Base-by-base conservation (phyloP, 37 sponge, comb jelly and placozoan genomes). In the Halichondria panicea region DNA sequence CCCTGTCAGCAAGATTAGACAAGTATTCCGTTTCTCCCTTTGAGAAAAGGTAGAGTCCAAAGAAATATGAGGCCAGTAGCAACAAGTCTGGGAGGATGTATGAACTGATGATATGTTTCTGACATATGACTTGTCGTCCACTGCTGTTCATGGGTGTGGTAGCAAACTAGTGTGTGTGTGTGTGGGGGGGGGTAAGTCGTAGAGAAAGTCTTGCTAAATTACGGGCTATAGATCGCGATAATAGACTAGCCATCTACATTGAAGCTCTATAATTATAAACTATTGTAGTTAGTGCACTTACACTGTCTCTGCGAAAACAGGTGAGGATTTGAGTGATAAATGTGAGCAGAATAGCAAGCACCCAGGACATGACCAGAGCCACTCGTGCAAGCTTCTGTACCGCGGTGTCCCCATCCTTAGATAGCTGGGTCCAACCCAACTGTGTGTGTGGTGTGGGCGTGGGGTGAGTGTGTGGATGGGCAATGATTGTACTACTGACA, bases 31-130 rank as follows among this genome's bases (percentile, higher is more conserved):
- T 74, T 31, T 82, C 89, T 25, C 59, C 62, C 3, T 60, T 33
- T 25, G 83, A 81, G 74, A 88, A 88, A 33, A 88, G 68, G 62
- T 82, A 78, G 36, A 88, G 27, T 2, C 89, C 89, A 72, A 82
- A 88, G 42, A 60, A 37, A 43, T 88, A 88, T 52, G 89, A 71
- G 57, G 46, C 45, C 12, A 82, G 33, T 31, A 88, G 78, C 27
- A 88, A 68, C 21, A 77, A 19, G 61, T 78, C 89, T 0, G 63
- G 70, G 18, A 88, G 40, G 27, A 78, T 53, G 43, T 43, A 70
- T 28, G 48, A n/a, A 43, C 71, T 88, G 61, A 78, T 46, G 41
- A 88, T 25, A 38, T 82, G 71, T 0, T 65, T n/a, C 7, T 63
- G 36, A 68, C 84, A 84, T 12, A 11, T 11, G 8, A 84, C 60